Evolutionary conservation across 2,113 vertebrate genomes (phyloP).

Genomic region (Periophthalmodon schlosseri): DNA sequence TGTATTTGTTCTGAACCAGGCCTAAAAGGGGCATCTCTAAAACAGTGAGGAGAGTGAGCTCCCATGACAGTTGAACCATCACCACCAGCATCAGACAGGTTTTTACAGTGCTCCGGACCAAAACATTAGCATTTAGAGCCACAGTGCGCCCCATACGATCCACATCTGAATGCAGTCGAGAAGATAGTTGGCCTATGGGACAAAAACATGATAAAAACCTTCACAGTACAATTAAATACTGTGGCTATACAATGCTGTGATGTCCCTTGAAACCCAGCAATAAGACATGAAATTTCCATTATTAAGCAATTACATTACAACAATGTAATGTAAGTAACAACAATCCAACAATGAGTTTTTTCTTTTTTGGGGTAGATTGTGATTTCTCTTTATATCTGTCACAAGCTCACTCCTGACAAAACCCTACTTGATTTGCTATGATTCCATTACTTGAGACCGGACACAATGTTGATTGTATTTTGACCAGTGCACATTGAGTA

Average conservation of each 20-base stretch:
- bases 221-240: background rate
- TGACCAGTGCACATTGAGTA: background rate
- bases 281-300: too few relatives aligned
- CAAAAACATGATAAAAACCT: background rate
- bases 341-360: too few relatives aligned
- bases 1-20: constrained; percentile 75
- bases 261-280: too few relatives aligned
- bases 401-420: too few relatives aligned
- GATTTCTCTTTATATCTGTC: too few relatives aligned
- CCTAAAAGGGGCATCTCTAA: constrained; percentile 76
- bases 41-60: constrained; percentile 81
- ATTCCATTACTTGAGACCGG: too few relatives aligned
- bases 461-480: background rate
- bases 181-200: constrained; percentile 77
- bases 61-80: constrained; percentile 82
- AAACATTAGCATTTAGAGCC: constrained; percentile 78
- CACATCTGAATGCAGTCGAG: constrained; percentile 81
- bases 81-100: constrained; percentile 76
- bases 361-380: too few relatives aligned
- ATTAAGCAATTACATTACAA: too few relatives aligned
- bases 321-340: too few relatives aligned
- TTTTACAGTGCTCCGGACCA: constrained; percentile 79
- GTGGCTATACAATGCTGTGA: too few relatives aligned
- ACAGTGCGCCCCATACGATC: constrained; percentile 82
- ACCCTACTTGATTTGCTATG: too few relatives aligned